These are phyloP conservation scores for Pseudopleuronectes americanus DNA, from an alignment of 2,797 vertebrate genomes.

Conservation along the genomic window DNA sequence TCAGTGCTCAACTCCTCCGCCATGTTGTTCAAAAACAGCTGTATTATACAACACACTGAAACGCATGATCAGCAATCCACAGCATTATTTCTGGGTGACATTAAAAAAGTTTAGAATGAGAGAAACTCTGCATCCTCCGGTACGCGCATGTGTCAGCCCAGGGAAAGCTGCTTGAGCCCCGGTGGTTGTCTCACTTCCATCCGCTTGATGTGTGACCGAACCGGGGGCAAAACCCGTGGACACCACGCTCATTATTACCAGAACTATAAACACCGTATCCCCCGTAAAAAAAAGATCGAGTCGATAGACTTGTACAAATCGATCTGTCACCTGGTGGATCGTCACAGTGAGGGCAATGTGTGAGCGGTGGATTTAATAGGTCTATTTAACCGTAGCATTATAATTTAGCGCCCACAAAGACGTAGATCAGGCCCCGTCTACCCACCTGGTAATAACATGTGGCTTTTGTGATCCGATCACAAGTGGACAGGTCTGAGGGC, in stretches of 20 bases:
- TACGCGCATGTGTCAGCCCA: not conserved
- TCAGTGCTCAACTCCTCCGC: not conserved
- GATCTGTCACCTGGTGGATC: constrained; percentile 46
- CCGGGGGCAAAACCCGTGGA: constrained; percentile 1
- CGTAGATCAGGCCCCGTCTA: not conserved
- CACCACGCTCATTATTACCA: constrained; percentile 10
- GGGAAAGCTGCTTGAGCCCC: too few relatives aligned
- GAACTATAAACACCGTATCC: constrained; percentile 5
- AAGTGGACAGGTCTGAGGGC: too few relatives aligned
- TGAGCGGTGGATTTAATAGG: constrained; percentile 17
- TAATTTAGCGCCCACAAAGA: constrained; percentile 42
- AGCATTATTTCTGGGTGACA: not conserved
- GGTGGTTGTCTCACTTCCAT: not conserved
- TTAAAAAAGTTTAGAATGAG: not conserved
- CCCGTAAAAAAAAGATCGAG: not conserved
- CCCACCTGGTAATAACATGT: too few relatives aligned
- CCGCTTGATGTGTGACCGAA: constrained; percentile 21
- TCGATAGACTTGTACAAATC: constrained; percentile 23
- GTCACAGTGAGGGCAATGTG: constrained; percentile 44
- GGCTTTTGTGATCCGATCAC: too few relatives aligned
- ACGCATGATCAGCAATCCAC: too few relatives aligned
- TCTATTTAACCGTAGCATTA: constrained; percentile 49
- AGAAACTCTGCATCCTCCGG: too few relatives aligned
- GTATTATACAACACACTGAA: not conserved
- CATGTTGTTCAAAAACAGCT: too few relatives aligned